These are phyloP conservation scores for Dynastes hyllus DNA, from an alignment of 2,888 invertebrate species.

Conservation along the genomic window DNA sequence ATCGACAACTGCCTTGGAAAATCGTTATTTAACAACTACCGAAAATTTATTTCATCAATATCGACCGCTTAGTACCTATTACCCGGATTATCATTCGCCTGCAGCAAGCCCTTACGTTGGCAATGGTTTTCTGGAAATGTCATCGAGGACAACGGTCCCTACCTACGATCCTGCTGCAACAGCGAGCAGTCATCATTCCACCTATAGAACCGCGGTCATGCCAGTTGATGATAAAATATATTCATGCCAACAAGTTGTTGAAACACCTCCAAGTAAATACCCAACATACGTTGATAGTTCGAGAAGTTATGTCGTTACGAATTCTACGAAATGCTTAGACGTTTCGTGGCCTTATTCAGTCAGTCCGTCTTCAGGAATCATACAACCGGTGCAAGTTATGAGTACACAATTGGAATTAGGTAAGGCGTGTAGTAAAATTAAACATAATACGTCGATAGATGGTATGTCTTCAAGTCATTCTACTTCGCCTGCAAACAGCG, in stretches of 20 bases:
- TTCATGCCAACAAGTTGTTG: conserved; percentile 75
- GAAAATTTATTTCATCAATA: conserved; percentile 94
- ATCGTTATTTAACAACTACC: conserved; percentile 81
- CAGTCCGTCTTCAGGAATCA: conserved; percentile 71
- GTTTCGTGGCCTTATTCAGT: conserved; percentile 73
- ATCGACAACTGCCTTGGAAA: conserved; percentile 72
- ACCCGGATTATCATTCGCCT: conserved; percentile 83
- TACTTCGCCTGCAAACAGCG: conserved; percentile 77
- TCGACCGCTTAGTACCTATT: conserved; percentile 88
- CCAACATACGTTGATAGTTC: conserved; percentile 76
- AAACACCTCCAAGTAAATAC: conserved; percentile 76
- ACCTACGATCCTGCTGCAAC: conserved; percentile 74
- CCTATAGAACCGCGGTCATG: conserved; percentile 68
- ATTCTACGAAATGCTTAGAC: conserved; percentile 71
- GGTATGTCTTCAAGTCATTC: conserved; percentile 76
- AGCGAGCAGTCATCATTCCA: conserved; percentile 70
- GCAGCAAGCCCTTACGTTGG: conserved; percentile 80
- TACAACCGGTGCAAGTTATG: conserved; percentile 71
- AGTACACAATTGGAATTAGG: conserved; percentile 63
- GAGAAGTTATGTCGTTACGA: conserved; percentile 73
- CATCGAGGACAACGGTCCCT: conserved; percentile 77
- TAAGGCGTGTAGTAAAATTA: conserved; percentile 65
- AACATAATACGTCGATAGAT: conserved; percentile 70
- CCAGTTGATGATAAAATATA: conserved; percentile 77
- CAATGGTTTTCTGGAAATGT: conserved; percentile 89